phyloP scores from a whole-genome alignment of 2,888 invertebrate genomes.

The Pristionchus arcanus region DNA sequence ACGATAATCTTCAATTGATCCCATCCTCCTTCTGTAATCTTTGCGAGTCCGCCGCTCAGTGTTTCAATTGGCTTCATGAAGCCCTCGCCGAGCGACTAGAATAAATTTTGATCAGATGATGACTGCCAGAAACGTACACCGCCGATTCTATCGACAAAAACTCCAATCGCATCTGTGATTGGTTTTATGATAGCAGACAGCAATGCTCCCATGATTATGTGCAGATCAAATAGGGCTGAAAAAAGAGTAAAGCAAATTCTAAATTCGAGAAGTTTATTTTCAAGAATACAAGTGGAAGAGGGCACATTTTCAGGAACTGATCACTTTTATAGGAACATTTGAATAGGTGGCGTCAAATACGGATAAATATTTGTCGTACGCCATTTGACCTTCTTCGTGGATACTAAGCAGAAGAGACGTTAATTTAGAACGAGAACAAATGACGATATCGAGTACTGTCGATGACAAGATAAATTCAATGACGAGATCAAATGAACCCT shows the following conservation, averaged over 20 bases:
- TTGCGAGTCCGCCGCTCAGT: not conserved
- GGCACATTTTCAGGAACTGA: no score
- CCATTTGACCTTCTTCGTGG: no score
- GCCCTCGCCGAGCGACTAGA: not conserved
- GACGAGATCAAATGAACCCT: no score
- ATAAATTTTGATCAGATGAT: not conserved
- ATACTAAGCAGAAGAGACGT: no score
- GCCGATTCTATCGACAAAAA: not conserved
- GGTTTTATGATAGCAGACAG: not conserved
- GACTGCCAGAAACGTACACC: not conserved
- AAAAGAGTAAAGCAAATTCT: not conserved
- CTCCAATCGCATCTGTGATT: not conserved
- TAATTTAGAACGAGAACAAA: no score
- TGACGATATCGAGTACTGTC: no score
- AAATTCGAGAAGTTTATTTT: no score
- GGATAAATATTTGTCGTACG: no score
- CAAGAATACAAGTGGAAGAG: no score
- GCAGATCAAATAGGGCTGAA: not conserved
- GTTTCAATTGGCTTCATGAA: not conserved
- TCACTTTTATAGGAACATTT: no score
- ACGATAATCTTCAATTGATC: not conserved
- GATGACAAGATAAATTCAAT: no score
- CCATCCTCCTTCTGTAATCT: not conserved
- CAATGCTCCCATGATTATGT: constrained; percentile 11
- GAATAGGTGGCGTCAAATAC: no score